Percentiles rank a stretch among this genome's conserved stretches.
These are phyloP conservation scores for Piscicola geometra DNA, from an alignment of 2,888 invertebrate genomes.

Conservation along the genomic window DNA sequence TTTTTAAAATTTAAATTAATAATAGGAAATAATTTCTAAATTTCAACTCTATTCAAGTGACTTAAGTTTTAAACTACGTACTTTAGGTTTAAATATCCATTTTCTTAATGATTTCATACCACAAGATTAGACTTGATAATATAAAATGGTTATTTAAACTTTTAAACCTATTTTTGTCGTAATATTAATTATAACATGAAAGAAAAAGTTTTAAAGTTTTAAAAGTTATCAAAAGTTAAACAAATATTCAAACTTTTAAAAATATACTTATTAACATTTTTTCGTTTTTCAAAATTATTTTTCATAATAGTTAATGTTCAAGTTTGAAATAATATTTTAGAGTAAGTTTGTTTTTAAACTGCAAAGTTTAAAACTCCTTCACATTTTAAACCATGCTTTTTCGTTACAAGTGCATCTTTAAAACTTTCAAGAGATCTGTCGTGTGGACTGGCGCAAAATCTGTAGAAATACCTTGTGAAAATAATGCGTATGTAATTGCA, in stretches of 20 bases:
- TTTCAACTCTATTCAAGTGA: background rate
- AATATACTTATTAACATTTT: no score
- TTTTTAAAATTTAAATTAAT: background rate
- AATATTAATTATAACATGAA: no score
- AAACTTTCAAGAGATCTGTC: constrained; percentile 1
- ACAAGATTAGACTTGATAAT: no score
- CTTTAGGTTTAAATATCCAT: constrained; percentile 44
- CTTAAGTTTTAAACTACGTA: background rate
- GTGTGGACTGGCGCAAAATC: background rate
- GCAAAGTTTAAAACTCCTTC: constrained; percentile 1
- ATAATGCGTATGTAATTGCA: background rate
- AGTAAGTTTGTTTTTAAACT: no score
- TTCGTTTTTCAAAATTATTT: no score
- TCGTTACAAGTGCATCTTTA: background rate
- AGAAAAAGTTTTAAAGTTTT: no score
- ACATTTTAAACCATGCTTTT: background rate
- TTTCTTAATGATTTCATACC: constrained; percentile 41
- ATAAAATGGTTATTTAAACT: no score
- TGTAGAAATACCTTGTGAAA: background rate
- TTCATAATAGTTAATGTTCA: no score
- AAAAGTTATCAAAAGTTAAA: no score
- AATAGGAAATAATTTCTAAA: background rate
- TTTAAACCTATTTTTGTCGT: no score
- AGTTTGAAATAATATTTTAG: no score
- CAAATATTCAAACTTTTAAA: no score